A percentile compares a stretch with the other conserved stretches of the same genome.
These are phyloP conservation scores for Rhinoptilus africanus DNA, from an alignment of 2,113 vertebrate genomes.

Conservation along the genomic window DNA sequence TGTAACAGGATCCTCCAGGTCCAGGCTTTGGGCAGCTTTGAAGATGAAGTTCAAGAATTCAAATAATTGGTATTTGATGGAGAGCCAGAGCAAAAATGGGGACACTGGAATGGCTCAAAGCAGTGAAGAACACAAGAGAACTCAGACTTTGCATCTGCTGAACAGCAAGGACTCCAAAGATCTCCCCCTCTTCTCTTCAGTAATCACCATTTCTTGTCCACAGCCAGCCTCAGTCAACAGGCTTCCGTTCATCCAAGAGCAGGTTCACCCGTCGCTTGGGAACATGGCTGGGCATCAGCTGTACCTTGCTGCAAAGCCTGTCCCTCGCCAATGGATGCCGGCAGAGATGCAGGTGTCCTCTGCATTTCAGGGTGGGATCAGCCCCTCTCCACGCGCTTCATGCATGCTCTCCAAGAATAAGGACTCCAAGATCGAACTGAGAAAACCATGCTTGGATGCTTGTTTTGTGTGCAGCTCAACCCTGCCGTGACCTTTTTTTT, in stretches of 20 bases:
- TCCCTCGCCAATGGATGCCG: not conserved
- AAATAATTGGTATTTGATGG: not conserved
- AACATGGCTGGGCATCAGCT: not conserved
- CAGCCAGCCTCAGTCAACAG: not conserved
- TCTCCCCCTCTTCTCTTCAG: not conserved
- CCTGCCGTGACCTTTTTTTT: not conserved
- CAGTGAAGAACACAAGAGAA: not conserved
- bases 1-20: not conserved
- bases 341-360: not conserved
- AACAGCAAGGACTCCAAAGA: not conserved
- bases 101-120: not conserved
- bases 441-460: accelerated
- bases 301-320: not conserved
- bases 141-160: not conserved
- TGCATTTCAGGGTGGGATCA: not conserved
- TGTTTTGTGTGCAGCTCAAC: not conserved
- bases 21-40: not conserved
- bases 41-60: not conserved
- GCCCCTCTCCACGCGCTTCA: not conserved
- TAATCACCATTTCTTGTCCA: not conserved
- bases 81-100: not conserved
- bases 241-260: not conserved
- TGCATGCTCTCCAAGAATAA: not conserved
- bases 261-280: not conserved
- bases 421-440: not conserved